phyloP scores from a whole-genome alignment of 2,888 invertebrate species.

The Iselma pallidipennis region DNA sequence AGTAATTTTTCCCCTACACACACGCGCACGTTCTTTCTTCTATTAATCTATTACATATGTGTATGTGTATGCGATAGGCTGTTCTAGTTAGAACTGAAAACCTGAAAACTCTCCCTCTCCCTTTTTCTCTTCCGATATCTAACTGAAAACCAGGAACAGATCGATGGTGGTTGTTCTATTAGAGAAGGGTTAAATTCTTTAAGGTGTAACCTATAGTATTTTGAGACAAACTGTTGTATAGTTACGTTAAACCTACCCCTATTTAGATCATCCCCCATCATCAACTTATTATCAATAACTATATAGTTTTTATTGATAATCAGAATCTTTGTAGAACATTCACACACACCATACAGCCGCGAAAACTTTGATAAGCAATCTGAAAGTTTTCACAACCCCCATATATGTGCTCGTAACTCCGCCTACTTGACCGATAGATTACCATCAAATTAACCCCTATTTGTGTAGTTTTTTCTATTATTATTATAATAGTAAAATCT shows the following conservation, averaged over 20 bases:
- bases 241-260: no score
- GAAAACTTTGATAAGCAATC: neutral
- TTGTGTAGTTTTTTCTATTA: neutral
- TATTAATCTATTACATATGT: no score
- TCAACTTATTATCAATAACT: no score
- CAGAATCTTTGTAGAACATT: neutral
- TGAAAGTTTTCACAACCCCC: neutral
- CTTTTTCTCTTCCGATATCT: neutral
- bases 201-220: constrained; percentile 17
- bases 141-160: neutral
- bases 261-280: neutral
- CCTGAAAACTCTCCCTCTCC: neutral
- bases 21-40: no score
- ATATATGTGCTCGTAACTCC: neutral
- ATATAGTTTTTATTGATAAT: neutral
- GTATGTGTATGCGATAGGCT: no score
- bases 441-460: neutral
- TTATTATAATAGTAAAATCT: no score
- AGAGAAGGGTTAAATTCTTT: constrained; percentile 18
- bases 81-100: no score
- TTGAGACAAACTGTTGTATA: neutral
- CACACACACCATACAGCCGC: neutral
- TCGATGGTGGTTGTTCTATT: neutral
- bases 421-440: neutral
- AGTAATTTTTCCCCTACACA: no score